Evolutionary conservation across 2,888 invertebrate genomes (phyloP).

Genomic region (Xylocampa areola): DNA sequence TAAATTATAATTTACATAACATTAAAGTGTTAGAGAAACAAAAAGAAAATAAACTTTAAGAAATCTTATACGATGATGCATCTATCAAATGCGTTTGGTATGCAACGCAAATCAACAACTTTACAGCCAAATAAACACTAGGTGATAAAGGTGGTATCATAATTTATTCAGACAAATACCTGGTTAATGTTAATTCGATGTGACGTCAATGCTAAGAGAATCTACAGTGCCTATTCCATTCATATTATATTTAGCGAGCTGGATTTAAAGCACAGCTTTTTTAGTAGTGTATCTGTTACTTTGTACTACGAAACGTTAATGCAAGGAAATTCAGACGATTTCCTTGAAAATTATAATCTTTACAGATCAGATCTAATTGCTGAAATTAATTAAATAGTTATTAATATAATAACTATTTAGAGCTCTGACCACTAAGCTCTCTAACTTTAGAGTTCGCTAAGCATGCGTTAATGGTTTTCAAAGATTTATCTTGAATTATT

Average conservation of each 20-base stretch:
- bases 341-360: not conserved
- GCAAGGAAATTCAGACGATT: slow-evolving; percentile 9
- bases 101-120: slow-evolving; percentile 13
- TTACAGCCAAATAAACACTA: slow-evolving; percentile 30
- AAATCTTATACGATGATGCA: not conserved
- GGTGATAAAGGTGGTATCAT: slow-evolving; percentile 40
- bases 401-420: too few relatives aligned
- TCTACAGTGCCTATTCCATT: slow-evolving; percentile 34
- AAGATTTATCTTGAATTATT: too few relatives aligned
- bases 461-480: too few relatives aligned
- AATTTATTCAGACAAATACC: slow-evolving; percentile 44
- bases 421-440: too few relatives aligned
- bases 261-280: slow-evolving; percentile 34
- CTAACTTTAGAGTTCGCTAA: too few relatives aligned
- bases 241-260: slow-evolving; percentile 34
- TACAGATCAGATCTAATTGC: not conserved
- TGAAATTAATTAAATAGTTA: slow-evolving; percentile 15
- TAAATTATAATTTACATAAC: too few relatives aligned
- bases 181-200: slow-evolving; percentile 45
- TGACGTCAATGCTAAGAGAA: slow-evolving; percentile 52
- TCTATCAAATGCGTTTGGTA: slow-evolving; percentile 14
- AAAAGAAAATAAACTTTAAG: not conserved
- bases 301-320: slow-evolving; percentile 5
- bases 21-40: not conserved
- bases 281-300: slow-evolving; percentile 6